Evolutionary conservation across 2,797 vertebrate genomes (phyloP), one percentile per base, ranked within the genome.

Genomic region (Nyctibius grandis): DNA sequence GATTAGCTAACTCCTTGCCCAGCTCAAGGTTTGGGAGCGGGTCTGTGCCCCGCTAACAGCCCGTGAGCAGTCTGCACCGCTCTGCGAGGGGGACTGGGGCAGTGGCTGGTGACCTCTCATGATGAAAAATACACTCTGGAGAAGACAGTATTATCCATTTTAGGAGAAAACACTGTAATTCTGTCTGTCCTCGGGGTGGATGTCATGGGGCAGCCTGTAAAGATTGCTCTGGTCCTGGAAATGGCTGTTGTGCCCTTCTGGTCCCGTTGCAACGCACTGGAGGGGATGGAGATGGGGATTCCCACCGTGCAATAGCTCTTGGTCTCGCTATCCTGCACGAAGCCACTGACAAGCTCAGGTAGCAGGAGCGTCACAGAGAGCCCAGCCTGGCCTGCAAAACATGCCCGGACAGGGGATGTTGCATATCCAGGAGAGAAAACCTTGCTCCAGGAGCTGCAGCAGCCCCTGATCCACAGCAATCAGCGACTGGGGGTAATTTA

Each of bases 311-410:
- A 28, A 19, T 56, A 15, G 3, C 15, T 44, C 9, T 29, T 26
- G 61, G 8, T 19, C 14, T 72, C 36, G 1, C 31, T 22, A 1
- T 40, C 19, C 34, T 45, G 42, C 45, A 1, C 0, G 3, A 42
- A 72, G 63, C 13, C 67, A 9, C 2, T 0, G 12, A 4, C 11
- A 21, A 45, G 78, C 45, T 64, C 59, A 1, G 19, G 4, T 4
- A 34, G 42, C 60, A 34, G 16, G 11, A 20, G 31, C 2, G 53
- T 31, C 21, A 10, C 59, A 15, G 59, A 57, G 16, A 34, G n/a
- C 68, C 22, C 60, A 45, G 63, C 17, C 57, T 4, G 9, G 33
- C 5, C 61, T 22, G 25, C 25, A 40, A 16, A 33, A 17, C 16
- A 3, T 7, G 20, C 44, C 36, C 5, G 42, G 12, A 5, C 17